Percentiles rank a stretch among this genome's conserved stretches.
phyloP scores from a whole-genome alignment of 2,888 invertebrate species.

The Allygus modestus region DNA sequence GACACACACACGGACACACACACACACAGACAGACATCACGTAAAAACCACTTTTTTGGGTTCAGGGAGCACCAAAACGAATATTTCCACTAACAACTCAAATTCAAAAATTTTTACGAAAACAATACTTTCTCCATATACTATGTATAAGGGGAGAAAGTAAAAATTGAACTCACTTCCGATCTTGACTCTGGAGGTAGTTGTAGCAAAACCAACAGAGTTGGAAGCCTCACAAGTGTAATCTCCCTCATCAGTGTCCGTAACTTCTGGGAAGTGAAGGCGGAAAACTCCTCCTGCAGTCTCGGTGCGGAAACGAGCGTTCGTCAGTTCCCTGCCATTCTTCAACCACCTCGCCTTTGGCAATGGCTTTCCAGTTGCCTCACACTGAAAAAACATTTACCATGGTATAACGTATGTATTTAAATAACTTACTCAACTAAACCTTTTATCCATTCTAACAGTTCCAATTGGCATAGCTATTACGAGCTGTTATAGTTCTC shows the following conservation, averaged over 20 bases:
- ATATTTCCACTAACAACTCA: too few relatives aligned
- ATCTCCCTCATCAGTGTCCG: conserved; percentile 95
- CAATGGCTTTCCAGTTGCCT: conserved; percentile 92
- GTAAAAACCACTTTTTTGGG: too few relatives aligned
- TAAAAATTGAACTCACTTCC: conserved; percentile 82
- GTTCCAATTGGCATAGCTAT: too few relatives aligned
- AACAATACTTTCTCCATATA: too few relatives aligned
- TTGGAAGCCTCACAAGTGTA: conserved; percentile 98
- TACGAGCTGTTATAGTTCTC: too few relatives aligned
- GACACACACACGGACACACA: too few relatives aligned
- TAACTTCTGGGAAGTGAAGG: conserved; percentile 91
- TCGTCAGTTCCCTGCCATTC: conserved; percentile 92
- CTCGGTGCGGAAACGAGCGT: conserved; percentile 81
- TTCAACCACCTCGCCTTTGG: conserved; percentile 94
- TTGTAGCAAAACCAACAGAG: conserved; percentile 92
- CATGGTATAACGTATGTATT: neutral
- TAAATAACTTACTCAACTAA: too few relatives aligned
- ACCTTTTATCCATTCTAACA: too few relatives aligned
- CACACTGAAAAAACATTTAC: conserved; percentile 78
- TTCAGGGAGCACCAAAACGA: too few relatives aligned
- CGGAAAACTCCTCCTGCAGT: conserved; percentile 86
- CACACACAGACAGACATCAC: too few relatives aligned
- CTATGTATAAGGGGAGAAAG: too few relatives aligned
- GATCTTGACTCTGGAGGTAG: conserved; percentile 92
- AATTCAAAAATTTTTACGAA: too few relatives aligned